Evolutionary conservation across 2,888 invertebrate genomes (phyloP), one percentile per base, ranked within the genome.

Genomic region (Drosophila helvetica): DNA sequence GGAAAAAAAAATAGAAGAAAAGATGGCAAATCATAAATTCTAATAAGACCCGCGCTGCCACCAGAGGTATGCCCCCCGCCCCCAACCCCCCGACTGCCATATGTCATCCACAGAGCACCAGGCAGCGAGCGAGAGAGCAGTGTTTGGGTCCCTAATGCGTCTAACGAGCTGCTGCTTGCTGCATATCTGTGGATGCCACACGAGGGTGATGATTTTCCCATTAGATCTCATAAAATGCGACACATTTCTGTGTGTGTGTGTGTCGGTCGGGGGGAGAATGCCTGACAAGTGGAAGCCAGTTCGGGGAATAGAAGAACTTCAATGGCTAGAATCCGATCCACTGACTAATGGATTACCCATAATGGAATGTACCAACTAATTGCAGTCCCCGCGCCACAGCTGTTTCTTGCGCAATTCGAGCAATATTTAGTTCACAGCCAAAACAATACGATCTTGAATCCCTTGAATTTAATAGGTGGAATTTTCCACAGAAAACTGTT

Each of bases 1-100:
- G 53, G 54, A 54, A 53, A 48, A 47, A 53, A 52, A 53, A 57
- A 57, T 54, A 55, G 56, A 47, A 52, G 45, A 66, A 73, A 73
- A 70, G 56, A 65, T 66, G 70, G 74, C 66, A 64, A 66, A 74
- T 71, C 71, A 71, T 71, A 71, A 71, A 71, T 71, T 71, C 74
- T 74, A 71, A 71, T 74, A 71, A 71, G 71, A 74, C 22, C 4
- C 50, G 56, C 48, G 45, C 22, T 33, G 60, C 46, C 60, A 27
- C 53, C 53, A 50, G 48, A 25, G 25, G 47, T 42, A 30, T 56
- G 38, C 38, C 58, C 58, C 50, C 58, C 38, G 47, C 38, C 50
- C 58, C 45, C 51, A 48, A 25, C 25, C n/a, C n/a, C n/a, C n/a
- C n/a, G n/a, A n/a, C 19, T 30, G 59, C 70, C 53, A 71, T 71